Conservation (phyloP, 2,113 vertebrate genomes). For the Proteles cristata region DNA sequence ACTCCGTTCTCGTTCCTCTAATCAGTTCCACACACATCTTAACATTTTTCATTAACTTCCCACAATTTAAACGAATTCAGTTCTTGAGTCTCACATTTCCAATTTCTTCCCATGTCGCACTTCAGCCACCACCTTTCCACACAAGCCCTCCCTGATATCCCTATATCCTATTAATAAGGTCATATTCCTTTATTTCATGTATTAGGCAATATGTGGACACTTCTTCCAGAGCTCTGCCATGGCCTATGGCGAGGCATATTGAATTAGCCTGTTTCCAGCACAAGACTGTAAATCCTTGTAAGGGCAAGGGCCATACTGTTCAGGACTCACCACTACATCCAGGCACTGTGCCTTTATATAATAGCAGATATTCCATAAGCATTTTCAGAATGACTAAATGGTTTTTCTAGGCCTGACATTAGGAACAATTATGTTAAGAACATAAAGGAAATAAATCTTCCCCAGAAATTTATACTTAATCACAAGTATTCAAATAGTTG, state of each 20-base stretch:
- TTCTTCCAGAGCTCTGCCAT: background rate
- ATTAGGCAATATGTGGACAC: background rate
- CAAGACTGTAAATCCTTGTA: background rate
- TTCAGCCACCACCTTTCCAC: background rate
- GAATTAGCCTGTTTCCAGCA: background rate
- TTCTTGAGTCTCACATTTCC: background rate
- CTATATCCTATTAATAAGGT: too few relatives aligned
- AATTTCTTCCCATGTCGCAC: background rate
- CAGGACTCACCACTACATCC: background rate
- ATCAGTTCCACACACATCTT: background rate
- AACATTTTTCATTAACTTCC: background rate
- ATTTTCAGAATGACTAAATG: background rate
- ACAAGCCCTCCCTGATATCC: background rate
- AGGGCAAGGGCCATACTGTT: too few relatives aligned
- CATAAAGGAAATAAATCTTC: background rate
- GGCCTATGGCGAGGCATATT: fast-evolving
- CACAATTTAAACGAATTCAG: background rate
- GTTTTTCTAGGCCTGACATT: background rate
- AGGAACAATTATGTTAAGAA: background rate
- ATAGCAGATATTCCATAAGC: background rate
- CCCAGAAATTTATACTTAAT: background rate
- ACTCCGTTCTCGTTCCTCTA: background rate
- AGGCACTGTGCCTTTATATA: fast-evolving
- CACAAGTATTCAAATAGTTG: background rate
- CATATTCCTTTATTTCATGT: background rate